Conservation (phyloP, 2,113 vertebrate species). For the Ceyx margarethae region DNA sequence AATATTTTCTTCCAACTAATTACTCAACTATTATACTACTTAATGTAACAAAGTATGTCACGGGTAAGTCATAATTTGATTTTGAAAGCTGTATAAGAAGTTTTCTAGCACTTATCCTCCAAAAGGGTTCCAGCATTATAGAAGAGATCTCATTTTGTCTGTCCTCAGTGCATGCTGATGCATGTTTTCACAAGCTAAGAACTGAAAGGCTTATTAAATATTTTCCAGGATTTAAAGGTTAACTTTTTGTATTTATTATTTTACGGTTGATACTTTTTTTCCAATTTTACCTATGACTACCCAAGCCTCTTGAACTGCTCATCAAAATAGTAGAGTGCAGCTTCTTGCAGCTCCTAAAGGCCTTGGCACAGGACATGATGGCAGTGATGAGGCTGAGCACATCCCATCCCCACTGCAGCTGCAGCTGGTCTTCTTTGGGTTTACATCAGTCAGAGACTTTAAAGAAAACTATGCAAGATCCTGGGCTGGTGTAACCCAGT, state of each 20-base stretch:
- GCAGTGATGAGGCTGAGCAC: neutral
- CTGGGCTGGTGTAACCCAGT: neutral
- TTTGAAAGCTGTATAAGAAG: neutral
- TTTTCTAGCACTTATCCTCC: neutral
- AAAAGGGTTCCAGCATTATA: conserved; percentile 1
- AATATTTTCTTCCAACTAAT: neutral
- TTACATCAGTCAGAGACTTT: neutral
- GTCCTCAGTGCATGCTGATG: neutral
- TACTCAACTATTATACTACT: neutral
- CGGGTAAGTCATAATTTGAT: neutral
- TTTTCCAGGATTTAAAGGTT: neutral
- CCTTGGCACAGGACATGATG: neutral
- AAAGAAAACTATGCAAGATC: neutral
- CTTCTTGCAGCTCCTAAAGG: neutral
- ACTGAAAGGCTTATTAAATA: neutral
- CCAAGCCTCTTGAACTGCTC: neutral
- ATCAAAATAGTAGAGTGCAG: neutral
- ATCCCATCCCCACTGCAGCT: neutral
- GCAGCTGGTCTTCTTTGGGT: neutral
- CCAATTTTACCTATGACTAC: neutral
- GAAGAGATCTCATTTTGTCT: neutral
- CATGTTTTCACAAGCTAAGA: neutral
- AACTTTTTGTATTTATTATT: neutral
- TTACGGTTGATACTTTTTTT: neutral
- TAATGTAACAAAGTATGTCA: neutral